phyloP scores from a whole-genome alignment of 2,888 invertebrate species.

The Abscondita cerata region DNA sequence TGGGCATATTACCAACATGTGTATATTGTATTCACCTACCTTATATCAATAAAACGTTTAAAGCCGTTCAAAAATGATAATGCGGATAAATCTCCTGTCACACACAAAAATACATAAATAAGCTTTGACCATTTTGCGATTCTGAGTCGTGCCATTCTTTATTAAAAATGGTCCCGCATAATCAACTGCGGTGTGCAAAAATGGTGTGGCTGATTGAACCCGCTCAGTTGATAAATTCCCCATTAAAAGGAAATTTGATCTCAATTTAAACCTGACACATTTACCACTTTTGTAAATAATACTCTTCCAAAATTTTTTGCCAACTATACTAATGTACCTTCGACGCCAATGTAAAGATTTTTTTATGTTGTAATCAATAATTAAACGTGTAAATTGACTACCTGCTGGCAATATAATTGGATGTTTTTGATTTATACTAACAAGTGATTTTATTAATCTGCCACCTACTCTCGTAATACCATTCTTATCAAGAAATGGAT shows the following conservation, averaged over 20 bases:
- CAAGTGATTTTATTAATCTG: too few relatives aligned
- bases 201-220: not conserved
- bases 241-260: not conserved
- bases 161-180: not conserved
- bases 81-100: too few relatives aligned
- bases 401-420: not conserved
- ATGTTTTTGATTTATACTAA: too few relatives aligned
- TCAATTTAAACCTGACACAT: not conserved
- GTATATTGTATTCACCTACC: too few relatives aligned
- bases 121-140: not conserved
- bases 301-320: too few relatives aligned
- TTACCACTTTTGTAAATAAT: not conserved
- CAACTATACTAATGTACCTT: not conserved
- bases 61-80: conserved; percentile 40
- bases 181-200: not conserved
- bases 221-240: not conserved
- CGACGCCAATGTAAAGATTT: not conserved
- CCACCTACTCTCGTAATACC: too few relatives aligned
- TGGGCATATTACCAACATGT: too few relatives aligned
- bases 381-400: not conserved
- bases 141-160: not conserved
- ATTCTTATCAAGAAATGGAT: not conserved
- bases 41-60: conserved; percentile 22
- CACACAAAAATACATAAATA: too few relatives aligned
- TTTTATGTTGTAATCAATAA: too few relatives aligned